A percentile compares a stretch with the other conserved stretches of the same genome.
Conservation (phyloP, 2,113 vertebrate species). For the Balaeniceps rex region DNA sequence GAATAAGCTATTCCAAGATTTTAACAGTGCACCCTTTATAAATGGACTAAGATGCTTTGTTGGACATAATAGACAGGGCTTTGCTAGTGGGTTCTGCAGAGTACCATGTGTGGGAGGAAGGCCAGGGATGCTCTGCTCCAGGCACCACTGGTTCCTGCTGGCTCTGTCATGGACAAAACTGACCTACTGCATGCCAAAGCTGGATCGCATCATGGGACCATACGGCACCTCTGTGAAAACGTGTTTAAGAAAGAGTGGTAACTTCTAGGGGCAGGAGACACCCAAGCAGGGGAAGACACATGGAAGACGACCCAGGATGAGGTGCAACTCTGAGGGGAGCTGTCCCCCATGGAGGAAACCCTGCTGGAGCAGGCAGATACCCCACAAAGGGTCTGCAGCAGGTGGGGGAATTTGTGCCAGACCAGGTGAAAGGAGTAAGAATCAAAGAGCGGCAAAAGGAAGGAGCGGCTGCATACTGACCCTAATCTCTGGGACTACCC, state of each 20-base stretch:
- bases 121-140: neutral
- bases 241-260: neutral
- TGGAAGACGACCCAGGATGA: neutral
- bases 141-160: neutral
- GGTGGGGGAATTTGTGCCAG: neutral
- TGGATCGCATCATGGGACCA: neutral
- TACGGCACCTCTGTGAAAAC: neutral
- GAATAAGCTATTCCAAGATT: neutral
- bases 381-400: neutral
- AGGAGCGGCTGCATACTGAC: neutral
- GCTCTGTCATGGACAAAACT: neutral
- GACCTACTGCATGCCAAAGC: neutral
- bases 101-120: neutral
- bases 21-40: neutral
- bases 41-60: neutral
- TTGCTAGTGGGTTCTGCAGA: neutral
- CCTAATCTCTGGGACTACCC: neutral
- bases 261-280: neutral
- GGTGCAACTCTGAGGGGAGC: neutral
- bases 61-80: neutral
- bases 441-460: neutral
- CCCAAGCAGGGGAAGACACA: neutral
- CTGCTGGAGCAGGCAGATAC: neutral
- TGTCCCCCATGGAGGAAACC: neutral
- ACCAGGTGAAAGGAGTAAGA: neutral